A percentile compares a stretch with the other conserved stretches of the same genome.
Conservation (phyloP, 1,140 invertebrate genomes). For the Argopecten irradians region DNA sequence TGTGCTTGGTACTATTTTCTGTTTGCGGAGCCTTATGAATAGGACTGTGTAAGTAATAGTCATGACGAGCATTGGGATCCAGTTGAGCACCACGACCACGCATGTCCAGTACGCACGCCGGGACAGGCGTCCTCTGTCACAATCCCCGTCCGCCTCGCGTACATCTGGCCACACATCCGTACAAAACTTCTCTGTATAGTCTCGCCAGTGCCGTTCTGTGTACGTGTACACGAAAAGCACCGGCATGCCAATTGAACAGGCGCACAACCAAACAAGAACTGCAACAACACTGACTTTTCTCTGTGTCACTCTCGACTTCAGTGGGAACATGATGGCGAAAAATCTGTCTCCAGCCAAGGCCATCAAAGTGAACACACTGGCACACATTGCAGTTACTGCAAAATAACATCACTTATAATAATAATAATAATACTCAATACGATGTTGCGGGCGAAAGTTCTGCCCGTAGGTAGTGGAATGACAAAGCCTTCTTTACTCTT, state of each 20-base stretch:
- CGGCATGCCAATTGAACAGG: constrained; percentile 74
- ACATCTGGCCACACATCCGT: constrained; percentile 64
- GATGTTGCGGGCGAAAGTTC: too few species aligned
- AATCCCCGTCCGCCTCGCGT: constrained; percentile 49
- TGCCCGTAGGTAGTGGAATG: too few species aligned
- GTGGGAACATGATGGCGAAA: constrained; percentile 78
- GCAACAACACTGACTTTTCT: constrained; percentile 72
- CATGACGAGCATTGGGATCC: constrained; percentile 78
- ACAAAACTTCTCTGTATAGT: constrained; percentile 69
- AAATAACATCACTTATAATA: too few species aligned
- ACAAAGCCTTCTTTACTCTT: too few species aligned
- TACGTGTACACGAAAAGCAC: constrained; percentile 73
- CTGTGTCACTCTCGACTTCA: constrained; percentile 76
- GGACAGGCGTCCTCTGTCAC: constrained; percentile 59
- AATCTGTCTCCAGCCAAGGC: constrained; percentile 79
- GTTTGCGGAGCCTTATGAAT: constrained; percentile 70
- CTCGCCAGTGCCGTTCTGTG: constrained; percentile 60
- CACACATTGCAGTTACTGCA: constrained; percentile 77
- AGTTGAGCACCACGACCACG: constrained; percentile 77
- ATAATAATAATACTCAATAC: too few species aligned
- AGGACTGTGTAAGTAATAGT: constrained; percentile 77
- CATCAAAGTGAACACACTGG: constrained; percentile 78
- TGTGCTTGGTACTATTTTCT: constrained; percentile 57
- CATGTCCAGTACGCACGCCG: constrained; percentile 76
- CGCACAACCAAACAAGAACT: constrained; percentile 75